Conservation (phyloP, 2,888 invertebrate genomes). For the Julus scanicus region DNA sequence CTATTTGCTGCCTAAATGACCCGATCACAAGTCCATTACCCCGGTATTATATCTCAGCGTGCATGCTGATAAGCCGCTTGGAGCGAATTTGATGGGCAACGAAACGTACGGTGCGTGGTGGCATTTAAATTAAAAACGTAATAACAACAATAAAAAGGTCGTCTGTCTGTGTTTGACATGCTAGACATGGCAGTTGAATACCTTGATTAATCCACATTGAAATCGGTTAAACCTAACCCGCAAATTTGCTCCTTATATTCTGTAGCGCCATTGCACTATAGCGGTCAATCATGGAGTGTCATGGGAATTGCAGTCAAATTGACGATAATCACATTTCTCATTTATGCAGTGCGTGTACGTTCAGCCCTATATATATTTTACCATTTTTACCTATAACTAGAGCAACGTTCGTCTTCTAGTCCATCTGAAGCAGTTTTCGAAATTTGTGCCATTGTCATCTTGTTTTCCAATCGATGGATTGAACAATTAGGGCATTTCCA, state of each 20-base stretch:
- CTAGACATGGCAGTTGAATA: not conserved
- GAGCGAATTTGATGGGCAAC: not conserved
- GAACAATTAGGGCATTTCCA: not conserved
- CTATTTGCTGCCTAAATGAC: constrained; percentile 2
- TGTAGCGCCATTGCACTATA: not conserved
- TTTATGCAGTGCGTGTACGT: no score
- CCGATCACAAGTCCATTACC: constrained; percentile 23
- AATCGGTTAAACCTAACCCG: not conserved
- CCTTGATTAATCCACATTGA: not conserved
- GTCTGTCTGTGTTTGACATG: not conserved
- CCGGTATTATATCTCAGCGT: constrained; percentile 31
- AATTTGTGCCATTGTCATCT: no score
- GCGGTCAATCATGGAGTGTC: not conserved
- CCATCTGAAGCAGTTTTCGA: no score
- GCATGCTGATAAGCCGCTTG: constrained; percentile 8
- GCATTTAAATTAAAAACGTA: constrained; percentile 5
- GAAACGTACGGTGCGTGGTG: constrained; percentile 16
- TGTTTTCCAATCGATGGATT: no score
- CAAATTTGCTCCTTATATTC: not conserved
- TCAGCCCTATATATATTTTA: no score
- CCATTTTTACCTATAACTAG: no score
- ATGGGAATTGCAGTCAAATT: not conserved
- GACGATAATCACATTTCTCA: not conserved
- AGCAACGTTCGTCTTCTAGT: no score
- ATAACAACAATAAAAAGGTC: constrained; percentile 15